Percentiles rank a stretch among this genome's conserved stretches.
These are phyloP conservation scores for Loriculus beryllinus DNA, from an alignment of 2,797 vertebrate species.

Conservation along the genomic window DNA sequence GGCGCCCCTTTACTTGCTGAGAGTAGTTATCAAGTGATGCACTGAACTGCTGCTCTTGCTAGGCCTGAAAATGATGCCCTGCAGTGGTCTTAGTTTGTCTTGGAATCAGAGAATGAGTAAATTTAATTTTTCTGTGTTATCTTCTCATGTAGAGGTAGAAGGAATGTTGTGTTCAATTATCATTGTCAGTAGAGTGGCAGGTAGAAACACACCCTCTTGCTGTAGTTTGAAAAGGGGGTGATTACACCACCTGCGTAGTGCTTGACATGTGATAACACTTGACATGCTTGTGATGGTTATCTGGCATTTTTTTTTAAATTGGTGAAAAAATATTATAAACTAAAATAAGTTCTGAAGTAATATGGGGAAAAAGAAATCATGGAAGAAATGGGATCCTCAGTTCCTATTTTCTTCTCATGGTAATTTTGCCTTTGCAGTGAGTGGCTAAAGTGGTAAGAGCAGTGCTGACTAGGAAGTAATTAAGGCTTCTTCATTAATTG, in stretches of 20 bases:
- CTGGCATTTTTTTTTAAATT: background rate
- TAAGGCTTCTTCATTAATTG: constrained; percentile 50
- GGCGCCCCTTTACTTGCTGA: background rate
- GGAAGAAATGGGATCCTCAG: background rate
- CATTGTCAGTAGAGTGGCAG: background rate
- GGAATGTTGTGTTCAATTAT: background rate
- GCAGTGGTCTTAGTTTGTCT: background rate
- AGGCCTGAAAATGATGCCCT: background rate
- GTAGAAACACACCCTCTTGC: background rate
- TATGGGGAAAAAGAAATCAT: background rate
- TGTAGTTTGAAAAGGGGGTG: background rate
- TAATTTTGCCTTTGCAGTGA: constrained; percentile 18
- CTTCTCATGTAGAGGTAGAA: background rate
- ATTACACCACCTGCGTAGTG: background rate
- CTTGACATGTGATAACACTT: constrained; percentile 16
- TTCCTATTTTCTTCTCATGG: background rate
- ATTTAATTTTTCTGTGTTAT: background rate
- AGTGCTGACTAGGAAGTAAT: background rate
- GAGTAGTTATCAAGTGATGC: background rate
- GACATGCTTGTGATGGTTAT: background rate
- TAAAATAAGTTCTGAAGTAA: background rate
- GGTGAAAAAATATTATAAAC: background rate
- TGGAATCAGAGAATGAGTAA: background rate
- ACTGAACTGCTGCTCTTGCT: background rate
- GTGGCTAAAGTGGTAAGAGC: background rate